phyloP scores from a whole-genome alignment of 2,113 vertebrate genomes.

The Mustela nigripes region DNA sequence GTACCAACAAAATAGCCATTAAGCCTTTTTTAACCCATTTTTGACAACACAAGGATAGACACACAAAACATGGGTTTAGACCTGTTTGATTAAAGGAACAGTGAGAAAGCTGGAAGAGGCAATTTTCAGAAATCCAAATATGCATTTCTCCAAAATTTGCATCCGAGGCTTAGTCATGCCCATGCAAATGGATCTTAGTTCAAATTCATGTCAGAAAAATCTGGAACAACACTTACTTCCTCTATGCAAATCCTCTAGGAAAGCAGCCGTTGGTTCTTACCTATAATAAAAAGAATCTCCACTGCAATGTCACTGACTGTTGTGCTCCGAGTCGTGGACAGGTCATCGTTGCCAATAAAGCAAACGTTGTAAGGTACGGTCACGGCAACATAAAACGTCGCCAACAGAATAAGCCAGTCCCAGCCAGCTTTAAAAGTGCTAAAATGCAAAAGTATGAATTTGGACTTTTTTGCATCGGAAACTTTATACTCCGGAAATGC shows the following conservation, averaged over 20 bases:
- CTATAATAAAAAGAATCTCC: constrained; percentile 99
- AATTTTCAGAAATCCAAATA: constrained; percentile 65
- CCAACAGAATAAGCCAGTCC: constrained; percentile 98
- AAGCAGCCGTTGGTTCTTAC: constrained; percentile 85
- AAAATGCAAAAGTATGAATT: constrained; percentile 98
- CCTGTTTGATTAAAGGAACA: constrained; percentile 19
- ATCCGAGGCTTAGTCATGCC: constrained; percentile 52
- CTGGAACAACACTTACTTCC: constrained; percentile 48
- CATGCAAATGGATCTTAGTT: constrained; percentile 72
- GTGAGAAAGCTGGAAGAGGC: background rate
- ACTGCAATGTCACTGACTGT: constrained; percentile 98
- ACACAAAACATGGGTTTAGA: background rate
- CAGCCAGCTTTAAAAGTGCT: constrained; percentile 98
- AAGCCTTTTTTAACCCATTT: background rate
- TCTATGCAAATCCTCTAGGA: constrained; percentile 39
- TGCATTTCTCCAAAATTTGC: constrained; percentile 62
- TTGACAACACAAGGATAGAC: constrained; percentile 19
- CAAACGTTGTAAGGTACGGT: constrained; percentile 99
- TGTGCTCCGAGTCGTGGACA: constrained; percentile 96
- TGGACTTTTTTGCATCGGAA: constrained; percentile 98
- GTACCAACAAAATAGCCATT: background rate
- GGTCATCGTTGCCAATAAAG: constrained; percentile 96
- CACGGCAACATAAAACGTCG: constrained; percentile 98
- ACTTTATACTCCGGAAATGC: constrained; percentile 99
- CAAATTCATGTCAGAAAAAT: constrained; percentile 54